Base-by-base conservation (phyloP, 2,888 invertebrate genomes). In the Gortyna flavago region DNA sequence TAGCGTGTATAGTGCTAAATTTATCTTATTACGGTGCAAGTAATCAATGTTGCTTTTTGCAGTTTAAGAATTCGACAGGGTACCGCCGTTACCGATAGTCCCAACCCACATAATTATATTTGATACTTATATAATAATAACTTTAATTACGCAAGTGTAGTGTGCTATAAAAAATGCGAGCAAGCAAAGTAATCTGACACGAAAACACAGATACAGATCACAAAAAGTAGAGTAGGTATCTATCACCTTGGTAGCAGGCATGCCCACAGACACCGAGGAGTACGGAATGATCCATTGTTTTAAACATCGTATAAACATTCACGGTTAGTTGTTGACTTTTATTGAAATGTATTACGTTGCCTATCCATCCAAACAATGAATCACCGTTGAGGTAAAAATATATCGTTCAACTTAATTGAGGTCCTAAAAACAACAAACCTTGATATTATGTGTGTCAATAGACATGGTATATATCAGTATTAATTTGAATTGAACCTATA, bases 311-410 rank as follows among this genome's bases (percentile, higher is more conserved):
- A 91, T 84, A 78, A 81, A 84, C 85, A 84, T 72, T 72, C 79
- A 76, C 83, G 75, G 85, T 77, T 87, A 88, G 88, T 89, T 90
- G 90, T 92, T 92, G 91, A 88, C 90, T 92, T 91, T 90, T 89
- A 89, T 88, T 90, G 88, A 90, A 93, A 93, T 91, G 89, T 84
- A 85, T 90, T 89, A 80, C 88, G 85, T 86, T 87, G 87, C 79
- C 87, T 88, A 89, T 90, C 87, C 85, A 87, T 89, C 81, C 79
- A 89, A 89, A 90, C 90, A 91, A 89, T 93, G 91, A 92, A 83
- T 91, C 91, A 92, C 66, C 57, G 35, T 35, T 35, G 73, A 66
- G 77, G 78, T 72, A 73, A 86, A 85, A 81, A 77, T 77, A 77
- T 77, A 84, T 76, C 35, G 69, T 57, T 72, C 48, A 32, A 72